Base-by-base conservation (phyloP, 2,888 invertebrate genomes). In the Chrysotoxum bicinctum region DNA sequence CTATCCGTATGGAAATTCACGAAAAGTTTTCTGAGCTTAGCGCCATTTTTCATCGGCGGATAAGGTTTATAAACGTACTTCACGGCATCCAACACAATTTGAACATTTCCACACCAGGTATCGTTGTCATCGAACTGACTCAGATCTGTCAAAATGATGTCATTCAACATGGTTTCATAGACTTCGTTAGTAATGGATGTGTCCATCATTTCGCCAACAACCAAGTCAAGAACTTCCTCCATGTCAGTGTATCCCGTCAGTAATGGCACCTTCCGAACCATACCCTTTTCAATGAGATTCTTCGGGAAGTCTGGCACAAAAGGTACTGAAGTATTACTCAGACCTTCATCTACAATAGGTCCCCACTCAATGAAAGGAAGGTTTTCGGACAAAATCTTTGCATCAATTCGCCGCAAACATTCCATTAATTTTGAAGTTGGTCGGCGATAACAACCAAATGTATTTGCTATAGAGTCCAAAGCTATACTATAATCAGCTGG, bases 231-330 rank as follows among this genome's bases (percentile, higher is more conserved):
- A 8, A 95, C 95, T 88, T 96, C 96, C 91, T 97, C 97, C 95
- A 96, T 97, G 88, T 95, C 95, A 0, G 97, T 96, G 88, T 94
- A 96, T 0, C 96, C 96, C n/a, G 94, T 94, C 88, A 97, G 90
- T 14, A 96, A 89, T 0, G 97, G 96, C 0, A 96, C 95, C 72
- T 95, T 94, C 77, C 94, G 93, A 86, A 94, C 94, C 35, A 93
- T 93, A 10, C 94, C 95, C 69, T 92, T 93, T 87, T 94, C 93
- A 79, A 96, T 94, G 68, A 94, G 91, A 87, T 92, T 93, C 80
- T 93, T 93, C 0, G 96, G 96, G 66, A 94, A 92, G 88, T 95
- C 95, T 37, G 95, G 93, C 52, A 97, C 91, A 89, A 97, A 96
- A 0, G 94, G 93, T 37, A 93, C 93, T 0, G 94, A 93, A 21